Evolutionary conservation across 1,140 invertebrate species (phyloP).

Genomic region (Neotoxoptera formosana): DNA sequence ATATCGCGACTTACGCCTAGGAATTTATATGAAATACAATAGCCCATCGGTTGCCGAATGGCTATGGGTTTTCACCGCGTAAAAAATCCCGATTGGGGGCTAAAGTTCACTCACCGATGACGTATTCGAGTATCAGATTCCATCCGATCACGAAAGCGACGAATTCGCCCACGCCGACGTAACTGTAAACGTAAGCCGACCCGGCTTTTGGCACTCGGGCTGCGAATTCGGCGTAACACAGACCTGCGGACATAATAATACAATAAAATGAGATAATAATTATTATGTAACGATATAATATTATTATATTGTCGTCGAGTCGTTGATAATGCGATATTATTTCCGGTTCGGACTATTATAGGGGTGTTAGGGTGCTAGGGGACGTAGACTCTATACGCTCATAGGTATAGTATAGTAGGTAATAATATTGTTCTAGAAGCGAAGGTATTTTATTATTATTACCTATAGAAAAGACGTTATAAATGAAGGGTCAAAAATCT

Average conservation of each 20-base stretch:
- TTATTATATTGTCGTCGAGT: background rate
- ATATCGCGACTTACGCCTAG: too few relatives aligned
- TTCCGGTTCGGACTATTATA: background rate
- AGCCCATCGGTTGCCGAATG: too few relatives aligned
- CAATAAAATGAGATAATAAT: background rate
- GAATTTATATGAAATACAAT: background rate
- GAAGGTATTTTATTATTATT: too few relatives aligned
- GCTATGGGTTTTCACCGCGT: too few relatives aligned
- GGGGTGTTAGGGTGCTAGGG: background rate
- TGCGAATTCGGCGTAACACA: slow-evolving; percentile 89
- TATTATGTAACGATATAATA: background rate
- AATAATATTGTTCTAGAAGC: too few relatives aligned
- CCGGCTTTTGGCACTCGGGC: slow-evolving; percentile 85
- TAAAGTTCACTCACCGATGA: slow-evolving; percentile 75
- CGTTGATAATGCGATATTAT: background rate
- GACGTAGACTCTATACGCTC: too few relatives aligned
- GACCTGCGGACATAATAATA: slow-evolving; percentile 67
- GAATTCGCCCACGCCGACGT: slow-evolving; percentile 86
- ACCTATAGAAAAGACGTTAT: too few relatives aligned
- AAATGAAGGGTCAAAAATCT: too few relatives aligned
- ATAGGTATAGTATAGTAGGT: too few relatives aligned
- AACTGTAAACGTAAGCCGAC: slow-evolving; percentile 88
- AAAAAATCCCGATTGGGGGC: background rate
- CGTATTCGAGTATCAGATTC: slow-evolving; percentile 91
- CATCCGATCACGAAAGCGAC: slow-evolving; percentile 83